Percentiles rank a stretch among this genome's conserved stretches.
These are phyloP conservation scores for Dromiciops gliroides DNA, from an alignment of 2,113 vertebrate genomes.

Conservation along the genomic window DNA sequence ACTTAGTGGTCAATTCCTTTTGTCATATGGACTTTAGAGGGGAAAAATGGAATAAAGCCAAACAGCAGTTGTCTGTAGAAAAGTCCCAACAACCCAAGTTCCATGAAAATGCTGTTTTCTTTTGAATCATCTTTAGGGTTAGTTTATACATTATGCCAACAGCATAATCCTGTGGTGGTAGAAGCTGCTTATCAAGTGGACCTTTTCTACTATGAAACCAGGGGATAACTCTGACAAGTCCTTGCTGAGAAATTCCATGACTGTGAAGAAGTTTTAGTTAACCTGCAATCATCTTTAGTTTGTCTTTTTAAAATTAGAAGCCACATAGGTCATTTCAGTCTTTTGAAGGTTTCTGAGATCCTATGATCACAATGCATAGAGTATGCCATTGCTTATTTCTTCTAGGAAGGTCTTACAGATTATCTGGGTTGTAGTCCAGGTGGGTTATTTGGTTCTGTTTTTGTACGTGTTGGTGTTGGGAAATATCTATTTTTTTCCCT, in stretches of 20 bases:
- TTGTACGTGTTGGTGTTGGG: constrained; percentile 37
- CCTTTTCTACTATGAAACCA: not conserved
- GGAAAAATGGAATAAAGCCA: constrained; percentile 29
- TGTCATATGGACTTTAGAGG: constrained; percentile 36
- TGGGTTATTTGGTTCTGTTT: constrained; percentile 43
- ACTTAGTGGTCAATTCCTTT: not conserved
- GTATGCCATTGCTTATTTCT: not conserved
- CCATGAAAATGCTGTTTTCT: not conserved
- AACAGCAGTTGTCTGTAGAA: not conserved
- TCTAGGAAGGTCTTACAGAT: not conserved
- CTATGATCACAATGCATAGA: not conserved
- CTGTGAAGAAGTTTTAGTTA: not conserved
- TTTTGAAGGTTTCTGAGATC: not conserved
- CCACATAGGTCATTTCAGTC: not conserved
- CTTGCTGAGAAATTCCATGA: not conserved
- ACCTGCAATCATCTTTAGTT: constrained; percentile 21
- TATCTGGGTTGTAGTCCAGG: not conserved
- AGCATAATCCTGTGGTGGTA: not conserved
- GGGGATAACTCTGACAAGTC: not conserved
- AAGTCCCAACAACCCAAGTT: constrained; percentile 7
- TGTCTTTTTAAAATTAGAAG: constrained; percentile 40
- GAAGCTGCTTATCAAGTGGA: not conserved
- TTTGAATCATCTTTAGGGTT: not conserved
- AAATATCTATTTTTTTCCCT: constrained; percentile 23
- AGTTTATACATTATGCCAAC: not conserved